Conservation (phyloP, 2,113 vertebrate genomes). For the Camarhynchus parvulus region DNA sequence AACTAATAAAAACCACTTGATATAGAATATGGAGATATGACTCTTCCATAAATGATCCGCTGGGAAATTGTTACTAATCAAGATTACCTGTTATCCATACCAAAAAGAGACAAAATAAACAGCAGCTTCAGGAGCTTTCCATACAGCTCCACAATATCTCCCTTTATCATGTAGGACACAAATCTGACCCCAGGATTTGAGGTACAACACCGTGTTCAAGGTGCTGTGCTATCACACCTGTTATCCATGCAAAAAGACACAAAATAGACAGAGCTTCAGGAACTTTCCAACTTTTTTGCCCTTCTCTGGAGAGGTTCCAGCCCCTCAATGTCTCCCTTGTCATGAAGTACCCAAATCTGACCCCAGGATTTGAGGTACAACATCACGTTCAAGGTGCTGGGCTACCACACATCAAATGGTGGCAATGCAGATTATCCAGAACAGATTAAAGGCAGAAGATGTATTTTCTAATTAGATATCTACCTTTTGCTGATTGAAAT, state of each 20-base stretch:
- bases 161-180: background rate
- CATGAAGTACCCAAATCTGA: background rate
- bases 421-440: background rate
- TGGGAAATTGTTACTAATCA: background rate
- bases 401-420: background rate
- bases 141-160: background rate
- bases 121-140: background rate
- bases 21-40: background rate
- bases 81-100: background rate
- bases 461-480: background rate
- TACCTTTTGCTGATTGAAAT: background rate
- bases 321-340: background rate
- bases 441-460: background rate
- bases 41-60: background rate
- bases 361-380: background rate
- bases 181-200: background rate
- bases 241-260: background rate
- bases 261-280: background rate
- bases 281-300: accelerated
- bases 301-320: background rate
- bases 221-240: background rate
- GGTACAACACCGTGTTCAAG: too few species aligned
- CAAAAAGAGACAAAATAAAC: background rate
- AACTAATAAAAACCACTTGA: background rate
- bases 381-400: background rate